Evolutionary conservation across 2,797 vertebrate genomes (phyloP), one percentile per base, ranked within the genome.

Genomic region (Loris lydekkerianus): DNA sequence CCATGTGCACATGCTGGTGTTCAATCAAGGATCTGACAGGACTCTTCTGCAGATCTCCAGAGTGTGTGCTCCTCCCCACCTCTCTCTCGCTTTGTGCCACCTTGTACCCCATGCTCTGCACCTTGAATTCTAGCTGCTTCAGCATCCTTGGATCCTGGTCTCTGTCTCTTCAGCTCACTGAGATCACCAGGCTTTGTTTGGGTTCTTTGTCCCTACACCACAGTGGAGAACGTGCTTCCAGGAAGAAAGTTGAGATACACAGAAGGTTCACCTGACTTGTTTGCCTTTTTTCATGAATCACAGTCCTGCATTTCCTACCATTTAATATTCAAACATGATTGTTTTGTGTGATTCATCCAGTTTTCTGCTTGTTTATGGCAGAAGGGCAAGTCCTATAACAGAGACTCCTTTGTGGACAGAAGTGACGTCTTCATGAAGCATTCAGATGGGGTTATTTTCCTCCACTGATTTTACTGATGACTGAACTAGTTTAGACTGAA

Each of bases 201-300:
- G 9, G 3, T n/a, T 10, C 69, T 63, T 37, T n/a, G 10, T n/a
- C 27, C 43, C 56, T 49, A 20, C 3, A 18, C 4, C 31, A 60
- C 49, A 70, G 20, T 53, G 53, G 20, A 56, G 69, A 72, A 29
- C 0, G 3, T 60, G 9, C 37, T 77, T 40, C 70, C 29, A 29
- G 61, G 15, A 65, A 65, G 43, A 63, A 75, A 69, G 25, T 1
- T 65, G 34, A 75, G 34, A 8, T 46, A 34, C 17, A 77, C 9
- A 34, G 5, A 60, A 11, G 5, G 1, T 58, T 91, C 7, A 10
- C 18, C 29, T 69, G 31, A 63, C 58, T 58, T 23, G 7, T 67
- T 60, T 91, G 14, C 21, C 65, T 93, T 81, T 27, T 75, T 4
- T 92, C 20, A 8, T 76, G 31, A 93, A 93, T 61, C 56, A 94